Base-by-base conservation (phyloP, 1,140 invertebrate species). In the Eciton burchellii region DNA sequence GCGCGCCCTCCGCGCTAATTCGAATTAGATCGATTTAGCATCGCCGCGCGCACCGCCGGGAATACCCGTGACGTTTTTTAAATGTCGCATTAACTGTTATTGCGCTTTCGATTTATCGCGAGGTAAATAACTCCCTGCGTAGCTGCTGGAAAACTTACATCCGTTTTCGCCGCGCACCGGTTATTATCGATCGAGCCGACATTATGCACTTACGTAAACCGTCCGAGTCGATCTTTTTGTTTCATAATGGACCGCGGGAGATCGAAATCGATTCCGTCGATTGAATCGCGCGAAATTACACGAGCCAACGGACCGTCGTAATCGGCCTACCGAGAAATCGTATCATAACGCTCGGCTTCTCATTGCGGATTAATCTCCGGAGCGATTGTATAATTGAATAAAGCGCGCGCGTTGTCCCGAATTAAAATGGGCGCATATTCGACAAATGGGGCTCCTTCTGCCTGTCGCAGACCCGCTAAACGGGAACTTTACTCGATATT, bases 381-480 rank as follows among this genome's bases (percentile, higher is more conserved):
- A 83, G 88, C 84, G 85, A 81, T 91, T 91, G 86, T 85, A 74
- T 89, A 91, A 91, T 89, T 87, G 85, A 82, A 89, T 90, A 86
- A 86, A 89, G 89, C 85, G 82, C 54, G 82, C 54, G 52, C 16
- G 41, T 73, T 73, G 21, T 68, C 8, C 19, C 45, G 29, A 79
- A 56, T 79, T 79, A 41, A 41, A 65, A 41, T 74, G 29, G 35
- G 54, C 29, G 29, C 9, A 43, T 29, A 29, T 52, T 29, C 16
- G 29, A 62, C 16, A 35, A n/a, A 35, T 41, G 41, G 12, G 8
- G 9, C 16, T 35, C 29, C 0, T n/a, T n/a, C 2, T 19, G 41
- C 56, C 16, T 41, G 24, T 14, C n/a, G n/a, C n/a, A n/a, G n/a
- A n/a, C n/a, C 29, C 12, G 4, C 21, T 6, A 52, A 41, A 68